Evolutionary conservation across 2,113 vertebrate genomes (phyloP), one percentile per base, ranked within the genome.

Genomic region (Echinops telfairi): DNA sequence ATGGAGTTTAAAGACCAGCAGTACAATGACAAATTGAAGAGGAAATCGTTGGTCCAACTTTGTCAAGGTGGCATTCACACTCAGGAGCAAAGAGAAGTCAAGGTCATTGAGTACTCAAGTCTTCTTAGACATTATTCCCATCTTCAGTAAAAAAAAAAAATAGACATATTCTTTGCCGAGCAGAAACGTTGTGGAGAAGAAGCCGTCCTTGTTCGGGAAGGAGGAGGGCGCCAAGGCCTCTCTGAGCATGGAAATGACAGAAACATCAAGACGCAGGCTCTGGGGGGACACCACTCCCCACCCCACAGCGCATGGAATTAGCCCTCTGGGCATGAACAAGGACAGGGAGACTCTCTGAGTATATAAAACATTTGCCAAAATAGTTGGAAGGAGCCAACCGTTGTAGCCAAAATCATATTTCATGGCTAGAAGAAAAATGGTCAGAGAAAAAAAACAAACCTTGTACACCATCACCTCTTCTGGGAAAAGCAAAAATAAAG

Each of bases 401-500:
- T 25, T 90, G 68, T 25, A 78, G 95, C 89, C 96, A 96, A 92
- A 89, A 53, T 77, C 93, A 85, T 91, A 95, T 93, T 93, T 97
- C 75, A 90, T 29, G 58, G 53, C 88, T 80, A 86, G 86, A 85
- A n/a, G 29, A 88, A 96, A 97, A 93, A 94, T 77, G 92, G 62
- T 87, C 82, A 91, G 70, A 79, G 70, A 89, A 90, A 95, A 70
- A 53, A 3, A 3, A 40, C n/a, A 40, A 6, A 12, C 47, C 47
- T 75, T 62, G 19, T 86, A 94, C 76, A 85, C 87, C 93, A 93
- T 88, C 83, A 93, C 85, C 85, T 95, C 87, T 97, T 97, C 94
- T 96, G 85, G 94, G 93, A 96, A 97, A 94, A 88, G 91, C 79
- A 96, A 97, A 97, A 97, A 95, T 95, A 96, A 97, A 97, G 89